A percentile compares a stretch with the other conserved stretches of the same genome.
Evolutionary conservation across 35 echinoderm and acorn worm genomes (phyloP).

Genomic region (Anneissia japonica): DNA sequence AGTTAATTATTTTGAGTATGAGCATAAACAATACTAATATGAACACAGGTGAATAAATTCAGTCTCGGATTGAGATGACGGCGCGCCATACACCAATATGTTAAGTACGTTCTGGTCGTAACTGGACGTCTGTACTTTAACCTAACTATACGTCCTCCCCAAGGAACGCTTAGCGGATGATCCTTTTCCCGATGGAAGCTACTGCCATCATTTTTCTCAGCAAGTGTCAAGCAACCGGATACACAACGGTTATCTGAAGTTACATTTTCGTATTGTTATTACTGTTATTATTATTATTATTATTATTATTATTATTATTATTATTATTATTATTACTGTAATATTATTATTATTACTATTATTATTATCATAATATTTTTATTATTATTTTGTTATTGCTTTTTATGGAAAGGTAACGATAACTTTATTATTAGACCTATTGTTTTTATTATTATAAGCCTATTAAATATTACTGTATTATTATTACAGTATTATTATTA

Average conservation of each 20-base stretch:
- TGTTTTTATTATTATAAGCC: background rate
- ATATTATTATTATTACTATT: background rate
- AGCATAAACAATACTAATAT: background rate
- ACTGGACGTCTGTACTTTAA: background rate
- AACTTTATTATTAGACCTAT: background rate
- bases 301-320: conserved; percentile 3
- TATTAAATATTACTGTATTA: too few species aligned
- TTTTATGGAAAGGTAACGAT: background rate
- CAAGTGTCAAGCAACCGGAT: background rate
- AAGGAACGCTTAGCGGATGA: background rate
- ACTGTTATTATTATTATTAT: background rate
- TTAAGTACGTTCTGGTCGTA: too few species aligned
- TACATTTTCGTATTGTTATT: background rate
- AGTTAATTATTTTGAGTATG: background rate
- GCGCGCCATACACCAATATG: background rate
- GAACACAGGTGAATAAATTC: background rate
- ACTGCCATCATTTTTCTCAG: background rate
- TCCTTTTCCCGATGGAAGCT: background rate
- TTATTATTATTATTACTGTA: background rate
- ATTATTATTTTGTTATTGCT: background rate
- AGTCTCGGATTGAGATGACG: background rate
- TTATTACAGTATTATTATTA: too few species aligned
- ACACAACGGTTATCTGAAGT: too few species aligned
- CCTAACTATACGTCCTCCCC: background rate
- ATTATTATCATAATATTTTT: background rate